Conservation (phyloP, 2,888 invertebrate genomes). For the Blastobasis adustella region DNA sequence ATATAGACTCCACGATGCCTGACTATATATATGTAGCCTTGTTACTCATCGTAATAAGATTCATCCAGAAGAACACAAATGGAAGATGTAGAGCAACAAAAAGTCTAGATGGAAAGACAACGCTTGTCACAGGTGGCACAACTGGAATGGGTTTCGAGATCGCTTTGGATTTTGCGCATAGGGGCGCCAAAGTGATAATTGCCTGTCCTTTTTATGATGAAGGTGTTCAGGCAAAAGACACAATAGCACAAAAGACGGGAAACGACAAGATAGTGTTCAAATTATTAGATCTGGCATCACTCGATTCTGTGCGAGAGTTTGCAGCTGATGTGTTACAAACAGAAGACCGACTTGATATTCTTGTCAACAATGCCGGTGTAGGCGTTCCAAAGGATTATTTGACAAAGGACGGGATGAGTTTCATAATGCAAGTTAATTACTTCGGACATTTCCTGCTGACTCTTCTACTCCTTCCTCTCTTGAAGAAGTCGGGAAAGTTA, state of each 20-base stretch:
- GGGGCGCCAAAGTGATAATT: conserved; percentile 17
- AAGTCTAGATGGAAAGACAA: conserved; percentile 13
- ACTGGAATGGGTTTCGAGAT: conserved; percentile 18
- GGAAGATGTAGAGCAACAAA: conserved; percentile 13
- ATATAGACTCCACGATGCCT: too few species aligned
- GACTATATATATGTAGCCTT: too few species aligned
- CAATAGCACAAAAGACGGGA: conserved; percentile 73
- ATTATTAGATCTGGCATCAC: conserved; percentile 80
- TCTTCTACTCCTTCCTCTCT: conserved; percentile 83
- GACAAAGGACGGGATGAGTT: conserved; percentile 84
- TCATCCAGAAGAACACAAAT: conserved; percentile 14
- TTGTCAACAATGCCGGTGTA: conserved; percentile 88
- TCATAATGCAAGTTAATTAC: conserved; percentile 90
- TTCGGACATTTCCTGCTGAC: conserved; percentile 91
- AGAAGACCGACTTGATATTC: conserved; percentile 79
- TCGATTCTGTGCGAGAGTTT: conserved; percentile 82
- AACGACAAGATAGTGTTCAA: conserved; percentile 78
- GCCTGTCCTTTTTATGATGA: conserved; percentile 16
- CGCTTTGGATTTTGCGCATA: conserved; percentile 14
- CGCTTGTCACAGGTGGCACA: conserved; percentile 18
- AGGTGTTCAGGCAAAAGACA: conserved; percentile 48
- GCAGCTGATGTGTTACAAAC: conserved; percentile 80
- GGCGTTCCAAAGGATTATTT: conserved; percentile 69
- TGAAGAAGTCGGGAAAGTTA: conserved; percentile 60
- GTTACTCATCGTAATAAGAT: background rate